Base-by-base conservation (phyloP, 2,888 invertebrate genomes). In the Noctua comes region DNA sequence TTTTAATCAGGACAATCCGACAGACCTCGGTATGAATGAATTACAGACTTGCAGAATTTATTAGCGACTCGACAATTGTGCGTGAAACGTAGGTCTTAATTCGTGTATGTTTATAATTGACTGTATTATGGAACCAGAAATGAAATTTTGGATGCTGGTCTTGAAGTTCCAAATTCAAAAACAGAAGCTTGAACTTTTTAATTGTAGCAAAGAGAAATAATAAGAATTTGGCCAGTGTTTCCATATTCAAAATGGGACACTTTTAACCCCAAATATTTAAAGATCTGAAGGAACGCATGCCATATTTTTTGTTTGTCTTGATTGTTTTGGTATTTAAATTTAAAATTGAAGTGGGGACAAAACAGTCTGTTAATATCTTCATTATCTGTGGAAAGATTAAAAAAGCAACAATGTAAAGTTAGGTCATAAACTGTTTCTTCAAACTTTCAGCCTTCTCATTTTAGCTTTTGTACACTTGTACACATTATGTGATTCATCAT, bases 1-100 rank as follows among this genome's bases (percentile, higher is more conserved):
- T 88, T 89, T 89, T 89, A 89, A 89, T 89, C 89, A 89, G 83
- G 70, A 83, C 84, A 82, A 88, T 75, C 88, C 77, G 66, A 86
- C 88, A 76, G 77, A 62, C 73, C 81, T 72, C 46, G 68, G 73
- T 84, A 66, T 83, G 83, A 88, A 84, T 86, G 88, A 85, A 80
- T 85, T 83, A 84, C 80, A 73, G 78, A 82, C 84, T 82, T 83
- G 77, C 77, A 82, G 83, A 88, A 88, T 87, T 89, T 88, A 88
- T 88, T 79, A 84, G 75, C 57, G 59, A 40, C 78, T 77, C 76
- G 65, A 88, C 79, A 76, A 54, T 68, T 73, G 48, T 75, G 64
- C 18, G 73, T 72, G 68, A 46, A 76, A 74, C 21, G 66, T 65
- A 68, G 13, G 27, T 18, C 51, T 16, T 16, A 24, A 69, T 54